Evolutionary conservation across 2,113 vertebrate genomes (phyloP).

Genomic region (Tachysurus fulvidraco): DNA sequence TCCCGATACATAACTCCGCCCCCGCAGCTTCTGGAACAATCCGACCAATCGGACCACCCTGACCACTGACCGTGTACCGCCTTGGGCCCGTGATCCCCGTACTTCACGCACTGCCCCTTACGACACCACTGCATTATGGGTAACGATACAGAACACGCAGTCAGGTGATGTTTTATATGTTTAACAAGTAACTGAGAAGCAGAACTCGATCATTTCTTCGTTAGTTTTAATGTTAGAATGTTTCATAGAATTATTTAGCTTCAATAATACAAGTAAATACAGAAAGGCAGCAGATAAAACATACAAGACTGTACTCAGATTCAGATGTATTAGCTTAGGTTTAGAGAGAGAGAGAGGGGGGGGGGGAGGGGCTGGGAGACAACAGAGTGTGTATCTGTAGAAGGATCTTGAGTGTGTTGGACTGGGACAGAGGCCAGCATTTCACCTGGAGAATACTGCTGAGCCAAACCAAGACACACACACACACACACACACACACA

Average conservation of each 20-base stretch:
- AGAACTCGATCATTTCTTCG: background rate
- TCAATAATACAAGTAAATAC: background rate
- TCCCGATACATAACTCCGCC: slow-evolving; percentile 87
- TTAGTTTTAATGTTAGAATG: background rate
- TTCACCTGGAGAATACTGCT: slow-evolving; percentile 63
- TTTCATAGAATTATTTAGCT: background rate
- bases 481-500: slow-evolving; percentile 58
- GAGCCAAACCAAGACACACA: slow-evolving; percentile 50
- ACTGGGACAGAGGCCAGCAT: slow-evolving; percentile 59
- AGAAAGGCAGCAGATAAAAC: background rate
- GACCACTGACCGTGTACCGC: slow-evolving; percentile 93
- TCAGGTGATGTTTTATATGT: background rate
- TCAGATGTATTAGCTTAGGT: background rate
- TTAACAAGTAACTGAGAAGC: background rate
- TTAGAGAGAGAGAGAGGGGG: background rate
- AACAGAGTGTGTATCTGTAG: slow-evolving; percentile 51
- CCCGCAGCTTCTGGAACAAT: slow-evolving; percentile 92
- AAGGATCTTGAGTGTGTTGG: slow-evolving; percentile 47
- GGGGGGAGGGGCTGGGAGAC: background rate
- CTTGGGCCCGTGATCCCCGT: slow-evolving; percentile 87
- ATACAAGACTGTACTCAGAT: background rate
- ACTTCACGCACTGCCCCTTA: slow-evolving; percentile 89
- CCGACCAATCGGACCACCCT: slow-evolving; percentile 86
- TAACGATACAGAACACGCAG: background rate
- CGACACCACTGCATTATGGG: slow-evolving; percentile 88